phyloP scores from a whole-genome alignment of 1,140 invertebrate genomes.

The Amyelois transitella region DNA sequence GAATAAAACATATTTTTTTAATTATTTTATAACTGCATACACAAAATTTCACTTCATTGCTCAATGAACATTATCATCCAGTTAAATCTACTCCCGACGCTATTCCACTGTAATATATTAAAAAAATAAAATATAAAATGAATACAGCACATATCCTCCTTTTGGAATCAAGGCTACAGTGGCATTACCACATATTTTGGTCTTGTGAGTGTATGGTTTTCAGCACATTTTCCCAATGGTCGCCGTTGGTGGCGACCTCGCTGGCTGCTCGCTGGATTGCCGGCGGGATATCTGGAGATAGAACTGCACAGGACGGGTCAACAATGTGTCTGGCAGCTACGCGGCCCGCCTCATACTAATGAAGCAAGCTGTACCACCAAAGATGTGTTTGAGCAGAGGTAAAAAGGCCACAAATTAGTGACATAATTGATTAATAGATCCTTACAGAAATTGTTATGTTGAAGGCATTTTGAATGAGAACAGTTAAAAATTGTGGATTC shows the following conservation, averaged over 20 bases:
- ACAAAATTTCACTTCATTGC: too few species aligned
- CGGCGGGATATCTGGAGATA: constrained; percentile 71
- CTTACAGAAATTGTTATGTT: too few species aligned
- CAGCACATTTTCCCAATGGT: constrained; percentile 72
- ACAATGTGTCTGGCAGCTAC: constrained; percentile 45
- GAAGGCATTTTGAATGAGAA: too few species aligned
- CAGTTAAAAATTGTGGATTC: too few species aligned
- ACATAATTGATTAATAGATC: too few species aligned
- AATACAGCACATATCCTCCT: constrained; percentile 63
- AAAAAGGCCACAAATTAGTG: too few species aligned
- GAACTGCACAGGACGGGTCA: constrained; percentile 74
- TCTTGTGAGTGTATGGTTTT: constrained; percentile 70
- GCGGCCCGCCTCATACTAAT: not conserved
- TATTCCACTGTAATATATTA: constrained; percentile 18
- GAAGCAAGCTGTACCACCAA: not conserved
- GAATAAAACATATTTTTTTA: too few species aligned
- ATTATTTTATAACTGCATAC: too few species aligned
- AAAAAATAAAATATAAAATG: constrained; percentile 54
- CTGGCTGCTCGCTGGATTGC: constrained; percentile 49
- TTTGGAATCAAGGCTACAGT: constrained; percentile 48
- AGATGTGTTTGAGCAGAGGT: too few species aligned
- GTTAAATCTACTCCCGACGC: too few species aligned
- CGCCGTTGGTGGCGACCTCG: constrained; percentile 67
- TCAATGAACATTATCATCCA: too few species aligned
- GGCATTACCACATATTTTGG: constrained; percentile 71